Evolutionary conservation across 2,797 vertebrate genomes (phyloP), one percentile per base, ranked within the genome.

Genomic region (Gymnopithys bicolor): DNA sequence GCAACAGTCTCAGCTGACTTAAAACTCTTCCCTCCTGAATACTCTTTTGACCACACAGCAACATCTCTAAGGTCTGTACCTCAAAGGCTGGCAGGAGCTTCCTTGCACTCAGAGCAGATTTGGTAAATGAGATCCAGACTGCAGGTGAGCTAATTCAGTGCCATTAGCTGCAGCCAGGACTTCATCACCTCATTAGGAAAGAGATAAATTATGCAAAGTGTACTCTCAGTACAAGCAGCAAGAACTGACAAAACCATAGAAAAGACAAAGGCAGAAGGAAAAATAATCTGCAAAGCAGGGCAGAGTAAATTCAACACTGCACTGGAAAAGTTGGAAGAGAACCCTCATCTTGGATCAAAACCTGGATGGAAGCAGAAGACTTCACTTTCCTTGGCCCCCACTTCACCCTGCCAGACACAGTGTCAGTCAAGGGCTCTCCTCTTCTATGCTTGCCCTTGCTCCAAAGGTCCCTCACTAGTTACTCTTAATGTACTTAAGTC

Each of bases 181-280:
- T 86, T 85, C 59, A 51, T 62, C 43, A 93, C 58, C 85, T 94
- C 51, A 51, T 78, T 95, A 94, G 27, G 48, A 88, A 88, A 89
- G 48, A 83, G 77, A 88, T 82, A 84, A 95, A 96, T 88, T 91
- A 87, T 84, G 84, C 70, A 93, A 90, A 82, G 45, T 30, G n/a
- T 78, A 37, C 55, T 79, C 59, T 73, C 32, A 84, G 55, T 37
- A 73, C 11, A 32, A 83, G 62, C 48, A 86, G 25, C 21, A 66
- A 94, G 58, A 76, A 22, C 45, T 0, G 0, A 71, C 28, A 82
- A 89, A 91, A 11, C 45, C 37, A 71, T 4, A 56, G 52, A 43
- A 87, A 55, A 58, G 51, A 89, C 15, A 41, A 25, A 66, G 2
- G 24, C 7, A 10, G 68, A 77, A 84, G 21, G 43, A 51, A 91